phyloP scores from a whole-genome alignment of 2,113 vertebrate genomes.

The Lepidothrix coronata region DNA sequence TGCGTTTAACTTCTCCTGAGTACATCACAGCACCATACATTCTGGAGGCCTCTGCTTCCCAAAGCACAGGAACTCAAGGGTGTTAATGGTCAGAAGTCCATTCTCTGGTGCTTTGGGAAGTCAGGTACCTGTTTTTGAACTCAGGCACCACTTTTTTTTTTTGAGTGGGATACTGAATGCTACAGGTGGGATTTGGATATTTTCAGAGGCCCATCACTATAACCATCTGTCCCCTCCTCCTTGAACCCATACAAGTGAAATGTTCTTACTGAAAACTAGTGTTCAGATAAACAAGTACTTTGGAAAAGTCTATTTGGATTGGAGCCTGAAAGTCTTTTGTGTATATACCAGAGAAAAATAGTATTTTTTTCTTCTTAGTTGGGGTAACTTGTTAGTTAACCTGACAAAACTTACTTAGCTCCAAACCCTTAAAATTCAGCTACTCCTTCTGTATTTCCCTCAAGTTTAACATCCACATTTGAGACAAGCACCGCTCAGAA shows the following conservation, averaged over 20 bases:
- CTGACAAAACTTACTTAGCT: background rate
- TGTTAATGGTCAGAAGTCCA: background rate
- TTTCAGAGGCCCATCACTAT: background rate
- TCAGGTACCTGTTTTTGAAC: background rate
- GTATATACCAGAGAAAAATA: background rate
- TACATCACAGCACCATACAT: fast-evolving
- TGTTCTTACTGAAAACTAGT: background rate
- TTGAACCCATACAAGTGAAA: background rate
- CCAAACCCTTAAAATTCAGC: background rate
- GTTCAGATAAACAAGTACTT: fast-evolving
- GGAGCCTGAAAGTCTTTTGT: background rate
- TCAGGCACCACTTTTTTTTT: background rate
- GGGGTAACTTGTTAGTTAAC: background rate
- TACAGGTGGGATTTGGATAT: background rate
- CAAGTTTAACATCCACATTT: background rate
- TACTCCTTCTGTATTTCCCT: background rate
- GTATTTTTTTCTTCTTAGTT: background rate
- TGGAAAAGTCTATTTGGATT: background rate
- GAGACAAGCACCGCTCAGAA: background rate
- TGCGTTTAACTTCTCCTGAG: fast-evolving
- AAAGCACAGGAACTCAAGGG: background rate
- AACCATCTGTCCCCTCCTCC: background rate
- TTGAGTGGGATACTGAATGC: background rate
- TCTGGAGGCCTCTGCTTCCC: background rate
- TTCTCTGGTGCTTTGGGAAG: background rate